Conservation (phyloP, 2,113 vertebrate genomes). For the Apodemus speciosus region DNA sequence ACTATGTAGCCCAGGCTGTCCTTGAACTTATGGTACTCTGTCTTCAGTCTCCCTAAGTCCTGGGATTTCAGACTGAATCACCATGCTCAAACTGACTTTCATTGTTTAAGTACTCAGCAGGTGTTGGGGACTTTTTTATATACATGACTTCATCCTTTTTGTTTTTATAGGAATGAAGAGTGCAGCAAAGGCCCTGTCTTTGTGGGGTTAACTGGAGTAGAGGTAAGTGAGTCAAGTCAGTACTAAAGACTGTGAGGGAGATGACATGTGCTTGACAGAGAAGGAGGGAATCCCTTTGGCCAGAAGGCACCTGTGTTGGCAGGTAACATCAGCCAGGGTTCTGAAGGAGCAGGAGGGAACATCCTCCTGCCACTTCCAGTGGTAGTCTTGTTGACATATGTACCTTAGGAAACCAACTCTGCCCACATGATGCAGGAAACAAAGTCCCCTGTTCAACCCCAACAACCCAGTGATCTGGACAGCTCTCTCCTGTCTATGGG, state of each 20-base stretch:
- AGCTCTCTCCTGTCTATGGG: background rate
- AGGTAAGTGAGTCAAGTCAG: background rate
- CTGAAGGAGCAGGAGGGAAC: background rate
- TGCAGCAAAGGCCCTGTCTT: background rate
- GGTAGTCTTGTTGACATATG: background rate
- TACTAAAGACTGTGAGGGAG: no score
- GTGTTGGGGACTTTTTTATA: background rate
- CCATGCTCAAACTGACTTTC: background rate
- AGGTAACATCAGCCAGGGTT: background rate
- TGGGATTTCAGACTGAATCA: background rate
- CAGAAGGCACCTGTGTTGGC: background rate
- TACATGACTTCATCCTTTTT: background rate
- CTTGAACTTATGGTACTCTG: background rate
- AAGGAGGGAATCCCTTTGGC: background rate
- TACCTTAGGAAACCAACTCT: background rate
- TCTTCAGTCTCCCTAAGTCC: background rate
- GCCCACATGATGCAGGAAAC: background rate
- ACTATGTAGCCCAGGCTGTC: background rate
- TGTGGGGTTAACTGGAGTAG: background rate
- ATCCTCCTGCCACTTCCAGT: background rate
- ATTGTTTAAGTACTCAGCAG: background rate
- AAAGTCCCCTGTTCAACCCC: accelerated
- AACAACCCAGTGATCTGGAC: background rate
- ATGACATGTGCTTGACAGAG: background rate
- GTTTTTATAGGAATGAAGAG: background rate